These are phyloP conservation scores for Ceratina japonica DNA, from an alignment of 1,140 invertebrate genomes.

Conservation along the genomic window DNA sequence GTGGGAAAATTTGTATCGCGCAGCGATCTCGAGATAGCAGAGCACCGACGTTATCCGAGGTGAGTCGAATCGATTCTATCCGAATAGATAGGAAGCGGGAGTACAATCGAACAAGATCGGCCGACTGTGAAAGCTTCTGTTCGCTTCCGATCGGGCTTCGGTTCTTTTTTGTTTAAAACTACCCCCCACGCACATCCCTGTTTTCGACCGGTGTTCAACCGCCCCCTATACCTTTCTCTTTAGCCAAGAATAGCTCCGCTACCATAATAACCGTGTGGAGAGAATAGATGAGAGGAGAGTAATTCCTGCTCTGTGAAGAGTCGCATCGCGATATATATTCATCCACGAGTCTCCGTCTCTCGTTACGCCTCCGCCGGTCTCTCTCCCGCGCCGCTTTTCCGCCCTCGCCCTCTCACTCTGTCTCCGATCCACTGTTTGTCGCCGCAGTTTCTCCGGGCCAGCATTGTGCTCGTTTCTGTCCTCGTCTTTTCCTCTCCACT, in stretches of 20 bases:
- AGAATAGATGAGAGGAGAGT: constrained; percentile 57
- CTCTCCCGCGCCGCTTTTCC: neutral
- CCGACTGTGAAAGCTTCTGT: constrained; percentile 52
- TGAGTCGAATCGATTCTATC: constrained; percentile 51
- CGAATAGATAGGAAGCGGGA: constrained; percentile 38
- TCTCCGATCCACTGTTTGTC: constrained; percentile 59
- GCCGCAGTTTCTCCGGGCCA: constrained; percentile 33
- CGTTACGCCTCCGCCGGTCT: no score
- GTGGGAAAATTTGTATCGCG: constrained; percentile 18
- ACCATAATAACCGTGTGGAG: constrained; percentile 57
- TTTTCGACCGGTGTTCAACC: neutral
- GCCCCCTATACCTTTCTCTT: constrained; percentile 21
- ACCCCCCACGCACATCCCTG: neutral
- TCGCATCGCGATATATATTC: constrained; percentile 49
- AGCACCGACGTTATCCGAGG: constrained; percentile 30
- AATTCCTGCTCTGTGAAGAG: constrained; percentile 48
- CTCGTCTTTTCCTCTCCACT: neutral
- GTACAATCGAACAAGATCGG: neutral
- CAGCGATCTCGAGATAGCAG: neutral
- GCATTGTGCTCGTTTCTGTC: constrained; percentile 36
- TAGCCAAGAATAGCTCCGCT: constrained; percentile 50
- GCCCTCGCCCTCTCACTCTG: constrained; percentile 4
- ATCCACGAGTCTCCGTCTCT: constrained; percentile 23
- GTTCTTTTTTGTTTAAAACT: constrained; percentile 49
- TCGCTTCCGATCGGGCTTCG: constrained; percentile 42